Conservation (phyloP, 2,797 vertebrate genomes). For the Heterohyrax brucei region DNA sequence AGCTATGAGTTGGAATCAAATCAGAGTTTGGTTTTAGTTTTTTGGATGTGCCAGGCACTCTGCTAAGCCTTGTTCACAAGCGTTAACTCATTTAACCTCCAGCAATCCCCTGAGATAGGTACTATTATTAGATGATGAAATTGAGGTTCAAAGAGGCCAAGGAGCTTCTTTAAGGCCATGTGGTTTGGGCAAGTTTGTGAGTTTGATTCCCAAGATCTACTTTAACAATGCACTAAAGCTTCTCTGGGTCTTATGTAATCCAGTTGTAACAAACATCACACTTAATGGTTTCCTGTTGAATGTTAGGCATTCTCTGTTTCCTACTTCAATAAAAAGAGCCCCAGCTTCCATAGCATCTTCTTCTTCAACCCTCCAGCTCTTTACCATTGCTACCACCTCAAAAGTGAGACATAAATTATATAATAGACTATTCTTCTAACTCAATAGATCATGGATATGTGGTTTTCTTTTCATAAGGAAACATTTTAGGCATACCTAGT, state of each 20-base stretch:
- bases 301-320: rapidly evolving
- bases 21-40: no score
- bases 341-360: neutral
- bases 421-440: neutral
- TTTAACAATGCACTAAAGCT: neutral
- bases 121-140: neutral
- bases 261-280: rapidly evolving
- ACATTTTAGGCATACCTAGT: neutral
- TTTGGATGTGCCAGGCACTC: neutral
- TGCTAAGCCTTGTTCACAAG: neutral
- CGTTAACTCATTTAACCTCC: neutral
- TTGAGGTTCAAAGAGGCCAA: neutral
- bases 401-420: neutral
- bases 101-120: neutral
- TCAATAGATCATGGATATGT: neutral
- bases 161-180: neutral
- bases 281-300: neutral
- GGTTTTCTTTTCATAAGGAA: neutral
- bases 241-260: neutral
- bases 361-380: neutral
- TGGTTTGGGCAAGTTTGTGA: neutral
- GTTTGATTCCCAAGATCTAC: neutral
- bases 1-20: no score
- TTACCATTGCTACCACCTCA: neutral
- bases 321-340: neutral